phyloP scores from a whole-genome alignment of 2,797 vertebrate species.

The Hirundo rustica region DNA sequence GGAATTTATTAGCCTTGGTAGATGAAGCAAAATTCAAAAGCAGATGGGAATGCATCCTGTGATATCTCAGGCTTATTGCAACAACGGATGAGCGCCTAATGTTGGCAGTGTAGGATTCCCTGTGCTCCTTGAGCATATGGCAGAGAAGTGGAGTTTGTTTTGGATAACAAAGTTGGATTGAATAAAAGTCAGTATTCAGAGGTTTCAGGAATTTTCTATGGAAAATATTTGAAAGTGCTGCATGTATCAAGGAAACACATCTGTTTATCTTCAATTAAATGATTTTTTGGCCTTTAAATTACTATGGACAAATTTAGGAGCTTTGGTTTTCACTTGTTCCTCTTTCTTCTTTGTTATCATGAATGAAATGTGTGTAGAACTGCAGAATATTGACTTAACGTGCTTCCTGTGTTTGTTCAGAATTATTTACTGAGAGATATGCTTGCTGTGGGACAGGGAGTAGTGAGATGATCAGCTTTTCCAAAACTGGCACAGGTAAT shows the following conservation, averaged over 20 bases:
- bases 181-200: neutral
- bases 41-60: conserved; percentile 39
- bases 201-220: neutral
- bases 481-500: neutral
- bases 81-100: neutral
- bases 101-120: conserved; percentile 28
- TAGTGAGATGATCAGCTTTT: neutral
- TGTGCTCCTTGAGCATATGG: conserved; percentile 51
- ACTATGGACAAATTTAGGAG: neutral
- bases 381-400: neutral
- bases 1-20: neutral
- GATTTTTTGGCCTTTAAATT: neutral
- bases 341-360: neutral
- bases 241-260: neutral
- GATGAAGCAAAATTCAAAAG: conserved; percentile 2
- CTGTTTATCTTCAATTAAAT: neutral
- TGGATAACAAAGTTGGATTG: neutral
- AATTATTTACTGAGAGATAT: neutral
- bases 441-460: neutral
- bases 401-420: neutral
- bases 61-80: neutral
- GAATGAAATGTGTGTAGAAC: neutral
- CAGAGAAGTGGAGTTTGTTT: conserved; percentile 20
- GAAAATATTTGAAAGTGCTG: neutral
- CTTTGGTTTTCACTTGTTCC: neutral